Percentiles rank a stretch among this genome's conserved stretches.
Conservation (phyloP, 2,888 invertebrate species). For the Chaetoderma sp. region DNA sequence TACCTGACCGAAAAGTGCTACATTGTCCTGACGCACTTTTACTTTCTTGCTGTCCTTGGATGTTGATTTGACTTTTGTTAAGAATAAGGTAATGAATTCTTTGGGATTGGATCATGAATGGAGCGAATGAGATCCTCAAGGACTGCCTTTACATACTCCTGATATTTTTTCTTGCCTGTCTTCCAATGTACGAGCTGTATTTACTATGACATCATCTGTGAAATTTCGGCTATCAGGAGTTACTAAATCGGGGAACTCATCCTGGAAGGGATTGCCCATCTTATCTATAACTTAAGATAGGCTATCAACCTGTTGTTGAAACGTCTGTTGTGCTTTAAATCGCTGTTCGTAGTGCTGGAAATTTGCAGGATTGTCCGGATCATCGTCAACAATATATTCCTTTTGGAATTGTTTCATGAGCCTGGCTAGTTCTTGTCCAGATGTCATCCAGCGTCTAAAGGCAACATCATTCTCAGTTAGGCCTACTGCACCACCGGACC, state of each 20-base stretch:
- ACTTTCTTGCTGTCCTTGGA: conserved; percentile 12
- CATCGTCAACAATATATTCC: conserved; percentile 20
- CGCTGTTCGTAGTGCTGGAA: conserved; percentile 31
- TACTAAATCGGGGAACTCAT: conserved; percentile 17
- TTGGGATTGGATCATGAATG: conserved; percentile 20
- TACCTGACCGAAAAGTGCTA: conserved; percentile 17
- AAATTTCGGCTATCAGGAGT: conserved; percentile 19
- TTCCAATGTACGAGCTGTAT: conserved; percentile 16
- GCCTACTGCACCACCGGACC: conserved; percentile 32
- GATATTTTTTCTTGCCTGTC: conserved; percentile 13
- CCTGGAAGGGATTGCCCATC: conserved; percentile 30
- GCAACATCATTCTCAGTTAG: conserved; percentile 31
- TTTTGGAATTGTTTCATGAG: conserved; percentile 25
- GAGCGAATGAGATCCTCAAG: conserved; percentile 13
- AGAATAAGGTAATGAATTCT: conserved; percentile 14
- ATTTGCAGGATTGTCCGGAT: neutral
- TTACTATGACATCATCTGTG: conserved; percentile 10
- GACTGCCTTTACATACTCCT: conserved; percentile 13
- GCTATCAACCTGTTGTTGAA: conserved; percentile 19
- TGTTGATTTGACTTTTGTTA: conserved; percentile 1
- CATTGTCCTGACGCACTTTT: conserved; percentile 18
- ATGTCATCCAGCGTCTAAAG: conserved; percentile 25
- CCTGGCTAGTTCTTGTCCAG: conserved; percentile 31
- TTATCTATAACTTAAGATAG: conserved; percentile 10
- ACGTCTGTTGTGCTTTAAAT: conserved; percentile 22